Conservation (phyloP, 2,797 vertebrate genomes). For the Xerus rutilus region DNA sequence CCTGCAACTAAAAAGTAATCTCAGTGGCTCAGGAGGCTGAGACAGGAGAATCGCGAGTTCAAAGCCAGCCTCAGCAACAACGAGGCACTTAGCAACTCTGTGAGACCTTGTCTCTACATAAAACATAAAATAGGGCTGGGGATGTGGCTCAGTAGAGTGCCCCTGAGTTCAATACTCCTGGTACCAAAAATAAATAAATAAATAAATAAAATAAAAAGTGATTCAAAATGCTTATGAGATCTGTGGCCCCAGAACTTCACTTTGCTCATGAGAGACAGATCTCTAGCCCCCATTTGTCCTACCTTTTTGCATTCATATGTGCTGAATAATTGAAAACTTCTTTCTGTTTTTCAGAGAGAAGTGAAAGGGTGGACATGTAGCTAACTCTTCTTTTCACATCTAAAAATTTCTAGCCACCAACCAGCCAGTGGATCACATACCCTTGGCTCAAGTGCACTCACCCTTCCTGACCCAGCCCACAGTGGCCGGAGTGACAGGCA, state of each 20-base stretch:
- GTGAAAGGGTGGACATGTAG: neutral
- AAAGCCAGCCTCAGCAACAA: no score
- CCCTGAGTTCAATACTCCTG: no score
- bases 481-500: neutral
- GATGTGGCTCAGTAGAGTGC: no score
- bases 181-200: no score
- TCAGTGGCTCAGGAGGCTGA: no score
- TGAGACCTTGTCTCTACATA: no score
- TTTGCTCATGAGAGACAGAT: neutral
- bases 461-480: slow-evolving; percentile 52
- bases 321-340: neutral
- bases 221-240: neutral
- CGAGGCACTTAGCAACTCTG: no score
- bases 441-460: slow-evolving; percentile 19
- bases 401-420: slow-evolving; percentile 3
- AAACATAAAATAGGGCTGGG: no score
- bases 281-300: accelerated
- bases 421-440: neutral
- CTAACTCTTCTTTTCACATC: slow-evolving; percentile 3
- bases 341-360: slow-evolving; percentile 3
- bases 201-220: no score
- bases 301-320: neutral
- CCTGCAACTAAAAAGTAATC: neutral
- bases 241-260: neutral
- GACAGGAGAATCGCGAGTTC: no score